Base-by-base conservation (phyloP, 2,888 invertebrate species). In the Chrysolina oricalcia region DNA sequence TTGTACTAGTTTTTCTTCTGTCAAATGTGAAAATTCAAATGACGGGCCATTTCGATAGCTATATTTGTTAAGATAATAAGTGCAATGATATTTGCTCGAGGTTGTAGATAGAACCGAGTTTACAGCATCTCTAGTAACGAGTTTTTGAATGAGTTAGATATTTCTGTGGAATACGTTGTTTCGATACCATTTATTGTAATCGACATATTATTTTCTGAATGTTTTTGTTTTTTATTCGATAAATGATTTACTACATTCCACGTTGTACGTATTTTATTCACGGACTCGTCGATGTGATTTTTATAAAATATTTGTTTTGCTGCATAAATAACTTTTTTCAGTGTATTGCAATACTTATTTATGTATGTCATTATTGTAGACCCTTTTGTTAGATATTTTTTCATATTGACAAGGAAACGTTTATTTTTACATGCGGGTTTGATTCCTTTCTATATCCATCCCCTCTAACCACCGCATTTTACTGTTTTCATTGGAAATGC, bases 211-310 rank as follows among this genome's bases (percentile, higher is more conserved):
- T 15, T 8, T n/a, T n/a, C n/a, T 4, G 43, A 43, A 4, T 62
- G 9, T 62, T 21, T 62, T 62, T 62, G 59, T 62, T 62, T 62
- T 62, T 23, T 23, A 62, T 62, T 62, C 59, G 23, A 23, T 62
- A 62, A 21, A 9, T 62, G 59, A 21, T 62, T 62, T 23, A 62
- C 15, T 62, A 62, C 23, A 62, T 62, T 23, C 59, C 59, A 62
- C 59, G 59, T 62, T 62, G 59, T 62, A 3, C 23, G 21, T 6
- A 62, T 62, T 62, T 10, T 62, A 62, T 62, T 62, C 59, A 23
- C 15, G 21, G 6, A 53, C 17, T 53, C 53, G 15, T 1, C 5
- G 23, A 63, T 66, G 67, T 9, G 48, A 27, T 10, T n/a, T 69
- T 23, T 62, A 35, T 6, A 59, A 62, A 15, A 62, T 21, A 62